These are phyloP conservation scores for Mus spretus DNA, from an alignment of 2,797 vertebrate species.

Conservation along the genomic window DNA sequence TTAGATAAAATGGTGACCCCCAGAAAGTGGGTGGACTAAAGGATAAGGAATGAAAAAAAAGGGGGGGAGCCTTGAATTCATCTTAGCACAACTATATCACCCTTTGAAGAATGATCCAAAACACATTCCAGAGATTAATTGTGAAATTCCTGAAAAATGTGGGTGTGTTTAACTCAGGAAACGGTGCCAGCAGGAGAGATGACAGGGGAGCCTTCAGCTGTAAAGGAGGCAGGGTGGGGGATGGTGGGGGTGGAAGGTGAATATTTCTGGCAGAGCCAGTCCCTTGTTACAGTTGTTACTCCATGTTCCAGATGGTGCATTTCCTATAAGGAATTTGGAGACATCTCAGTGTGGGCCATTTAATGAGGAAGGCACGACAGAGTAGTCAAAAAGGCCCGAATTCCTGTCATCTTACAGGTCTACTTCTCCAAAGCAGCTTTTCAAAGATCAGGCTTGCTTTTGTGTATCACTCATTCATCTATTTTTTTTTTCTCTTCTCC, in stretches of 20 bases:
- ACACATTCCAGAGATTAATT: conserved; percentile 82
- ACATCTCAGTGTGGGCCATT: conserved; percentile 9
- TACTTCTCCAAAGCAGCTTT: conserved; percentile 26
- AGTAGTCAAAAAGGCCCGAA: background rate
- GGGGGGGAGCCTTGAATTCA: conserved; percentile 60
- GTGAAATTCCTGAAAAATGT: conserved; percentile 83
- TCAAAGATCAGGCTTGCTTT: conserved; percentile 56
- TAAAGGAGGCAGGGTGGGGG: background rate
- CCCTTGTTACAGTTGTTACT: background rate
- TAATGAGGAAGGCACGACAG: conserved; percentile 43
- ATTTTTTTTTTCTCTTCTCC: background rate
- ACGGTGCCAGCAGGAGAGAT: background rate
- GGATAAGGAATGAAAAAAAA: conserved; percentile 3
- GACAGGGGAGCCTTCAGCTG: background rate
- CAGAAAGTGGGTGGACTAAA: conserved; percentile 43
- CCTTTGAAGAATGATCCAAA: conserved; percentile 81
- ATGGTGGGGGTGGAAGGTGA: background rate
- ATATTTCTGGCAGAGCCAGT: background rate
- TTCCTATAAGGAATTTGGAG: conserved; percentile 12
- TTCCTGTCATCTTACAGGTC: background rate
- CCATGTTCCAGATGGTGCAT: background rate
- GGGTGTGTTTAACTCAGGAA: conserved; percentile 71
- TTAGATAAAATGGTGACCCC: conserved; percentile 36
- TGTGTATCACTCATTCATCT: conserved; percentile 21
- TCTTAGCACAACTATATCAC: conserved; percentile 69